Base-by-base conservation (phyloP, 2,888 invertebrate genomes). In the Taenaris catops region DNA sequence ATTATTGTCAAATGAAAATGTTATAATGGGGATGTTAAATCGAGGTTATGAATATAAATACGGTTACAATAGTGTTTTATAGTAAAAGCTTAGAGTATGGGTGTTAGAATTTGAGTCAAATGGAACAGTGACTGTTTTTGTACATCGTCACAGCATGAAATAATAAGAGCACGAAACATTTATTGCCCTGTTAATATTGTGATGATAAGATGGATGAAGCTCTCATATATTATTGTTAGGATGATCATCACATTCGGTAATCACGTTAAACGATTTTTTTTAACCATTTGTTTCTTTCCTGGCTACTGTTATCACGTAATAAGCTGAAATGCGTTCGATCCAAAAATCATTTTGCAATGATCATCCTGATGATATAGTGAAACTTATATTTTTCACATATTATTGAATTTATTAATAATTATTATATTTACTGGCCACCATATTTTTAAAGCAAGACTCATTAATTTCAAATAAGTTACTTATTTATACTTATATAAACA, bases 181-280 rank as follows among this genome's bases (percentile, higher is more conserved):
- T 34, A 34, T 25, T 32, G 20, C 24, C 34, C 34, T 38, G 34
- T 37, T 49, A 49, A 53, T 51, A 41, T 49, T 56, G 55, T 58
- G 57, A 55, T 44, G 58, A 58, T 58, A 53, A 53, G 58, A 58
- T 63, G 58, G 61, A 58, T 53, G 58, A 66, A 58, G 63, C 71
- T 71, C 75, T 72, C 68, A 56, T 66, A 56, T 70, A 55, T 55
- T 48, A 55, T 53, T 60, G 60, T 69, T 65, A 63, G 54, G 57
- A 55, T 58, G 69, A 61, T 66, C 68, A 73, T 36, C 8, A 17
- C 12, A 33, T 31, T 34, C 9, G 20, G 34, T 31, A 16, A 26
- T 24, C 24, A 32, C 26, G 27, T 31, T 19, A 20, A 28, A 17
- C 7, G 18, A 17, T 9, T 8, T 7, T 25, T 34, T 17, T 26